Evolutionary conservation across 2,888 invertebrate genomes (phyloP), one percentile per base, ranked within the genome.

Genomic region (Hypomecis punctinalis): DNA sequence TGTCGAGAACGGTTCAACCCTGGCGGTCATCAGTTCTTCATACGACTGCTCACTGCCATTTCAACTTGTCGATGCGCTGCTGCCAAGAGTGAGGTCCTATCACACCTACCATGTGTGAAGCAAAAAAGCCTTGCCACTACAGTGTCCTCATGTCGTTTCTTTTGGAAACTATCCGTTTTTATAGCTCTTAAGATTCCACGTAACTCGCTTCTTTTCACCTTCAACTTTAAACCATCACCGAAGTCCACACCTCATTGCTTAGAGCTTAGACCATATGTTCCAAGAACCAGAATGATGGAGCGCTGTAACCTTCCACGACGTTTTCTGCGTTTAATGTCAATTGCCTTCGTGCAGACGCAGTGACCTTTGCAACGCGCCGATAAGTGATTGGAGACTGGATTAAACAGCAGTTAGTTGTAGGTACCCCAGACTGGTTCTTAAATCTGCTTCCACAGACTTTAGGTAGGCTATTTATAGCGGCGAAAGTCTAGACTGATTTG

Each of bases 251-350:
- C 6, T 43, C 10, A 43, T 47, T 23, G 47, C 10, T 33, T 8
- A 9, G 23, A 0, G 8, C 23, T 23, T 8, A 7, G 8, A 43
- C 43, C 6, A 6, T 5, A 6, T 47, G 13, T 33, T 7, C 37
- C 37, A 57, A 53, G 40, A 47, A 47, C 23, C 47, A 33, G 8
- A 58, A 53, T 48, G 58, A 54, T 37, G 36, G 33, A 58, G 9
- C 56, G 59, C 52, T 42, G 39, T 54, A 66, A 66, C 58, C 66
- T 58, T 61, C 60, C 63, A 58, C 61, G 61, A 60, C 52, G 60
- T 53, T 37, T 45, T 48, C 23, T 40, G 56, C 57, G 47, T 60
- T 67, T 58, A 63, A 67, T 67, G 63, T 57, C 63, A 61, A 57
- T 47, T 58, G 64, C 23, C 51, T 39, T 51, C 51, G 35, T 35